Conservation (phyloP, 2,888 invertebrate species). For the Hypena proboscidalis region DNA sequence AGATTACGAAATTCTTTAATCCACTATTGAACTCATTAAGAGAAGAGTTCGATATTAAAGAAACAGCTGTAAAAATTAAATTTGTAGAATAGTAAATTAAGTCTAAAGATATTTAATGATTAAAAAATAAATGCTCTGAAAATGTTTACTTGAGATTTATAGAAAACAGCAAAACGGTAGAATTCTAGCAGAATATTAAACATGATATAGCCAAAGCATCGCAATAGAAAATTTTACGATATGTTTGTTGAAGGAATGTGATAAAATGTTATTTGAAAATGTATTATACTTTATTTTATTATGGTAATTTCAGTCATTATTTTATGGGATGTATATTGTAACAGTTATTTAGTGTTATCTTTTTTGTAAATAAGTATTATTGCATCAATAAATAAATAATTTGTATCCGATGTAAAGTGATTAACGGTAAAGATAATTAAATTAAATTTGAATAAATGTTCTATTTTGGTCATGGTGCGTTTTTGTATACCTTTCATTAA, state of each 20-base stretch:
- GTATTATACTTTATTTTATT: slow-evolving; percentile 49
- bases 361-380: slow-evolving; percentile 61
- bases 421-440: slow-evolving; percentile 33
- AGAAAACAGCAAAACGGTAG: slow-evolving; percentile 25
- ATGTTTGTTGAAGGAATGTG: slow-evolving; percentile 58
- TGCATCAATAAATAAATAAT: slow-evolving; percentile 42
- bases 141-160: slow-evolving; percentile 34
- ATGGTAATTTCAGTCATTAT: slow-evolving; percentile 71
- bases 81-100: slow-evolving; percentile 22
- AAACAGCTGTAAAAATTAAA: slow-evolving; percentile 27
- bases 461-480: slow-evolving; percentile 28
- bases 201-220: slow-evolving; percentile 52
- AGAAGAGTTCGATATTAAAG: slow-evolving; percentile 10
- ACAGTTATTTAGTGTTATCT: slow-evolving; percentile 62
- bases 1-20: slow-evolving; percentile 5
- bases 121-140: slow-evolving; percentile 29
- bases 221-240: slow-evolving; percentile 55
- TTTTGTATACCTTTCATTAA: slow-evolving; percentile 7
- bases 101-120: slow-evolving; percentile 40
- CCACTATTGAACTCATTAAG: too few relatives aligned
- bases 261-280: slow-evolving; percentile 56
- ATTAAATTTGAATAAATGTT: slow-evolving; percentile 35
- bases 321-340: slow-evolving; percentile 59
- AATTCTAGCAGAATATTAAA: slow-evolving; percentile 41
- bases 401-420: slow-evolving; percentile 39